Base-by-base conservation (phyloP, 2,113 vertebrate species). In the Chionis minor region DNA sequence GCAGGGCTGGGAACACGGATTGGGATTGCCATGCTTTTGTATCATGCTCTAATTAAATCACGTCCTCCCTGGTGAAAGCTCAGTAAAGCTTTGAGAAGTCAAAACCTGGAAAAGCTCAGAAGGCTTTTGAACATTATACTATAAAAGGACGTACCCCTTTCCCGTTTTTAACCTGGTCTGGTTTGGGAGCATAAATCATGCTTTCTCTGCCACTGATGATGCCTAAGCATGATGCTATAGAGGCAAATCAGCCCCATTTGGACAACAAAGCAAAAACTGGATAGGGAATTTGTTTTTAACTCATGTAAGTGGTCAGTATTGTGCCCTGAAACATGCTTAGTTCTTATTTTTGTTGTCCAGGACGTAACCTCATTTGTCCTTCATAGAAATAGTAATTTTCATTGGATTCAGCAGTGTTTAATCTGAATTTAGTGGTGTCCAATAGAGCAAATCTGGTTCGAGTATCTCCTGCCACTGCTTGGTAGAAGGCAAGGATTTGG, bases 381-480 rank as follows among this genome's bases (percentile, higher is more conserved):
- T 66, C 80, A 55, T 77, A 85, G 89, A 88, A 95, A 91, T 79
- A 87, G 67, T 85, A 87, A 87, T 89, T 96, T 94, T 95, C 42
- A 40, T 59, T 97, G 79, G 81, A 90, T 94, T 91, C 84, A 67
- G 74, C 28, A 13, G 54, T n/a, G 38, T 82, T 89, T 89, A 94
- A 90, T 92, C 78, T 21, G 20, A 91, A 88, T 8, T 59, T 79
- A 91, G 62, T 81, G 47, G n/a, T 56, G n/a, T 87, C 38, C 54
- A 82, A 5, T 55, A 47, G 51, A 70, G 22, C 33, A 95, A 85
- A 95, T 90, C 78, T 85, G 28, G 54, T 89, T 95, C 63, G n/a
- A 82, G 44, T 58, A 35, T 85, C 54, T 88, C 42, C 66, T 91
- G 81, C 22, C 49, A 44, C 51, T 54, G 38, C 54, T 95, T 0